Conservation (phyloP, 2,113 vertebrate species). For the Saimiri boliviensis region DNA sequence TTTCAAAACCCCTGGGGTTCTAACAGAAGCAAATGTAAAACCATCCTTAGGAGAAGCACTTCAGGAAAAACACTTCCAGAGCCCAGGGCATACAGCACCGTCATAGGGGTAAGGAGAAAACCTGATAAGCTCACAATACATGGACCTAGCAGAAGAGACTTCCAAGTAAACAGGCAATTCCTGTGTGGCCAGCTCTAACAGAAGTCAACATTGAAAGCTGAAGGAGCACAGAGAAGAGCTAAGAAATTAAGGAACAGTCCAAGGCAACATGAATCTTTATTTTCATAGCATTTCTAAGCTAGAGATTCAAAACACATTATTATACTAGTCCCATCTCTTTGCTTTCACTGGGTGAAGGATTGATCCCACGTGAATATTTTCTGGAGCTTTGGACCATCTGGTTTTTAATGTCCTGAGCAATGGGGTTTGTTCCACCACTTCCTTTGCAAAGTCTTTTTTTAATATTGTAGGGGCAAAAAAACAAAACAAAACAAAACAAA, state of each 20-base stretch:
- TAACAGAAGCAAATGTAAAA: constrained; percentile 46
- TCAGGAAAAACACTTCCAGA: not conserved
- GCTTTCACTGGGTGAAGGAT: constrained; percentile 51
- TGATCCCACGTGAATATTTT: not conserved
- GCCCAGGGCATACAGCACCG: not conserved
- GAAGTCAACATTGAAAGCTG: not conserved
- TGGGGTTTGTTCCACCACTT: constrained; percentile 64
- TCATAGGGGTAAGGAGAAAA: not conserved
- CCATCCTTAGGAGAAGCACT: not conserved
- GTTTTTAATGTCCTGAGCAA: constrained; percentile 61
- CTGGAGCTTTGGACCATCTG: constrained; percentile 55
- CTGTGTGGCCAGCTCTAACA: not conserved
- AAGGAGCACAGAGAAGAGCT: not conserved
- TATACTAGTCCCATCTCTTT: not conserved
- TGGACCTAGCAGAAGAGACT: not conserved
- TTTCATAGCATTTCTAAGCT: not conserved
- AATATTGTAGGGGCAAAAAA: not conserved
- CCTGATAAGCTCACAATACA: not conserved
- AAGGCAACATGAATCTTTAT: constrained; percentile 15
- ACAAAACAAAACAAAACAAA: too few relatives aligned
- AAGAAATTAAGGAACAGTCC: constrained; percentile 1
- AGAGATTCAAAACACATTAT: not conserved
- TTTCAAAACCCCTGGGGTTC: not conserved
- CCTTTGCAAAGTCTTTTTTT: constrained; percentile 44
- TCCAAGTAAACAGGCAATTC: not conserved